Conservation (phyloP, 2,888 invertebrate species). For the Ophion obscuratus region DNA sequence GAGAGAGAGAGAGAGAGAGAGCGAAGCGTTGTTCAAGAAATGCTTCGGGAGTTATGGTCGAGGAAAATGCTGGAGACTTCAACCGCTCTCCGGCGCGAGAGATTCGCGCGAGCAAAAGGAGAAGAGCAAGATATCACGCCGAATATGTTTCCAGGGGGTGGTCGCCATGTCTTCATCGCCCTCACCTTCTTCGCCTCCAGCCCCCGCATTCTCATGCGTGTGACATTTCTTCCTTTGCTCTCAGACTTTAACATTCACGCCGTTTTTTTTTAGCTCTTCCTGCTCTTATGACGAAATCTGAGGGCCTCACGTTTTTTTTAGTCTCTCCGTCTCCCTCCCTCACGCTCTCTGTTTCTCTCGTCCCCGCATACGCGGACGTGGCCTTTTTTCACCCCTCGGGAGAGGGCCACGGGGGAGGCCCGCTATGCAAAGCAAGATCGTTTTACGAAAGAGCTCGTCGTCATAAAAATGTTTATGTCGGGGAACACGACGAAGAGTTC, state of each 20-base stretch:
- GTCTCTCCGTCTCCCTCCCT: neutral
- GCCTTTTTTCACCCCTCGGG: conserved; percentile 39
- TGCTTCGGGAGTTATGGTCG: conserved; percentile 32
- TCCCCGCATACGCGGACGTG: neutral
- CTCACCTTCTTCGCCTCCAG: neutral
- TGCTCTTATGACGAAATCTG: conserved; percentile 6
- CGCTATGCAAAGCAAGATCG: conserved; percentile 71
- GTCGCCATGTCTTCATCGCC: neutral
- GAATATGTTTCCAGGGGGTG: conserved; percentile 1
- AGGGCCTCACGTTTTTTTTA: conserved; percentile 10
- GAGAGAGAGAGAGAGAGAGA: conserved; percentile 7
- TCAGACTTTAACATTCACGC: neutral
- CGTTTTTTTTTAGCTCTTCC: conserved; percentile 25
- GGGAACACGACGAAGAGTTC: conserved; percentile 34
- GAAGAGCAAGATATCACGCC: conserved; percentile 44
- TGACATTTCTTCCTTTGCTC: conserved; percentile 47
- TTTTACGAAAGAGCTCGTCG: conserved; percentile 72
- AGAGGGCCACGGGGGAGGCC: neutral
- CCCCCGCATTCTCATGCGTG: neutral
- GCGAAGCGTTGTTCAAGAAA: conserved; percentile 4
- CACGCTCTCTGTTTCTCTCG: neutral
- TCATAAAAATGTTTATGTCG: conserved; percentile 78
- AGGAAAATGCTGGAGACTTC: conserved; percentile 61
- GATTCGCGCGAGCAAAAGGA: conserved; percentile 41
- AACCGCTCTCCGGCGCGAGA: conserved; percentile 53